Base-by-base conservation (phyloP, 2,888 invertebrate genomes). In the Alviniconcha strummeri region DNA sequence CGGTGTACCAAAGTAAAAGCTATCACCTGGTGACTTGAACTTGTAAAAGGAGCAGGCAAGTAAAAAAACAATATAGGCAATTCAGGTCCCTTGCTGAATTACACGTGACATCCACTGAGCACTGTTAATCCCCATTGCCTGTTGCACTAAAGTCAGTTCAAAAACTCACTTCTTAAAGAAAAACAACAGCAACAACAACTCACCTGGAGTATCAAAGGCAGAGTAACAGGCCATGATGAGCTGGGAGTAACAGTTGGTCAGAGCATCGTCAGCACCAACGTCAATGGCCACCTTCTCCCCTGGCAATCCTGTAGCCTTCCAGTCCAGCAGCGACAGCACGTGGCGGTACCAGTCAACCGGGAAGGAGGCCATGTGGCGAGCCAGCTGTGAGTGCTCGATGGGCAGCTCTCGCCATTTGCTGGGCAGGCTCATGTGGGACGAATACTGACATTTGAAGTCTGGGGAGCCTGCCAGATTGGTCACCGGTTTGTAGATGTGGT, bases 191-290 rank as follows among this genome's bases (percentile, higher is more conserved):
- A 71, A 1, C 9, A 15, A 69, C 69, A 69, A 52, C 77, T 78
- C 83, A 92, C 91, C 90, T 87, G 90, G 90, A n/a, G 87, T 85
- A 77, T 91, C 91, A 88, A 91, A 92, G 85, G 91, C 90, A 19
- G 90, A 91, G 83, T 90, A 91, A 83, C 93, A 93, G 54, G 92
- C 91, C 91, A 93, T 91, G n/a, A 91, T 90, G 8, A 93, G 88
- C 86, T 91, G 91, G 72, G 89, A 88, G 86, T 92, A 93, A 80
- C 91, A 90, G 81, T 90, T 89, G 77, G 89, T 87, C 82, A 92
- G 87, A 15, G 89, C 86, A 81, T 90, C 90, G 86, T 92, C 91
- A 8, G 84, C 86, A 7, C 86, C 87, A 6, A 92, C 90, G 60
- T 92, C 91, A 9, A 86, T 84, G 13, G 89, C 86, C 56, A 91